These are phyloP conservation scores for Psix sp. DNA, from an alignment of 1,140 invertebrate species.

Conservation along the genomic window DNA sequence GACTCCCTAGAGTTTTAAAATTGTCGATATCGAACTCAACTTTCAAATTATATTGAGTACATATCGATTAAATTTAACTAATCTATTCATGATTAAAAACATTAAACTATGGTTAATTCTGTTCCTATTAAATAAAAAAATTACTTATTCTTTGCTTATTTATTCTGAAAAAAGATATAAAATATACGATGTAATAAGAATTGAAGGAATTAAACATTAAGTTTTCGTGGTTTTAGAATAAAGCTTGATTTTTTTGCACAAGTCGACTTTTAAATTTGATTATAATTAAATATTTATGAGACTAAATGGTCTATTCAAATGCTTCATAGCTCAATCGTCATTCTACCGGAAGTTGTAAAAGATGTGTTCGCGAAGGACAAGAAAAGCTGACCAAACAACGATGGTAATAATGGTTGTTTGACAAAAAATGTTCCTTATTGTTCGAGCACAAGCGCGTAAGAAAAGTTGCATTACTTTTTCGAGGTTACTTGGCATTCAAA, in stretches of 20 bases:
- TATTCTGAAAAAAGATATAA: no score
- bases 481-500: slow-evolving; percentile 42
- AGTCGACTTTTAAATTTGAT: slow-evolving; percentile 45
- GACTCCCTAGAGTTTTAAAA: slow-evolving; percentile 34
- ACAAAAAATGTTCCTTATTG: slow-evolving; percentile 43
- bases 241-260: slow-evolving; percentile 20
- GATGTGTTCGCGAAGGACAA: slow-evolving; percentile 8
- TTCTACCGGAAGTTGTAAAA: slow-evolving; percentile 32
- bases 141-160: no score
- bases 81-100: no score
- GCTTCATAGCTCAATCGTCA: slow-evolving; percentile 32
- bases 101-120: no score
- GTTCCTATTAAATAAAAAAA: no score
- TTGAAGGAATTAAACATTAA: neutral
- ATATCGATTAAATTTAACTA: slow-evolving; percentile 22
- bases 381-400: slow-evolving; percentile 9
- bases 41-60: slow-evolving; percentile 26
- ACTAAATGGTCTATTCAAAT: slow-evolving; percentile 56
- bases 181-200: neutral
- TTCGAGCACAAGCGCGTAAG: slow-evolving; percentile 28
- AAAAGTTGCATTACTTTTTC: slow-evolving; percentile 46
- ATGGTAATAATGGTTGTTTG: slow-evolving; percentile 30
- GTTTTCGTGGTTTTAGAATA: slow-evolving; percentile 11
- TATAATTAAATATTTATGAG: slow-evolving; percentile 56
- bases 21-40: slow-evolving; percentile 25